Base-by-base conservation (phyloP, 2,888 invertebrate genomes). In the Xiphydria camelus region DNA sequence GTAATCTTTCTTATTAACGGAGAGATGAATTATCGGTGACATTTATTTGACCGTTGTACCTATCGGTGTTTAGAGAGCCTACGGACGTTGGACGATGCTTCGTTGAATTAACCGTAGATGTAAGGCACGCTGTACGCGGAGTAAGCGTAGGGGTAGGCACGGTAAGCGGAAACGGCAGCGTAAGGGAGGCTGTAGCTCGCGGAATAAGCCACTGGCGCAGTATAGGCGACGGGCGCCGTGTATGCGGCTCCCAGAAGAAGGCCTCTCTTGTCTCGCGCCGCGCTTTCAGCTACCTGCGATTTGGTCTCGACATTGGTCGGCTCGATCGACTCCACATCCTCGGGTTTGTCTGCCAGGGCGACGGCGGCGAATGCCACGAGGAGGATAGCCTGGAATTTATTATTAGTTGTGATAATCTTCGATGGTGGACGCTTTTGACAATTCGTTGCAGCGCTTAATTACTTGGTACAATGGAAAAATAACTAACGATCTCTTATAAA, bases 341-440 rank as follows among this genome's bases (percentile, higher is more conserved):
- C 41, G 23, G 39, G 7, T 45, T 52, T 41, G n/a, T 52, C 61
- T 6, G 68, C 62, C 31, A 43, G 54, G 25, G 55, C 62, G 10
- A 60, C 45, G 47, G 66, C 66, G 47, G 64, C 55, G 47, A 70
- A 42, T 41, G 61, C 72, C 53, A 72, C 32, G 21, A 70, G 55
- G 19, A 61, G 47, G 45, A 67, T 33, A 47, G 55, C 60, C 71
- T 71, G 44, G n/a, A n/a, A n/a, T n/a, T n/a, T n/a, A n/a, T n/a
- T n/a, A n/a, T n/a, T n/a, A n/a, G n/a, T n/a, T n/a, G n/a, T n/a
- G n/a, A n/a, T n/a, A n/a, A n/a, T n/a, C n/a, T n/a, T n/a, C n/a
- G n/a, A n/a, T n/a, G n/a, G n/a, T n/a, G n/a, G n/a, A n/a, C n/a
- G n/a, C n/a, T n/a, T n/a, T n/a, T n/a, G n/a, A n/a, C n/a, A n/a